Base-by-base conservation (phyloP, 2,113 vertebrate species). In the Phodopus roborovskii region DNA sequence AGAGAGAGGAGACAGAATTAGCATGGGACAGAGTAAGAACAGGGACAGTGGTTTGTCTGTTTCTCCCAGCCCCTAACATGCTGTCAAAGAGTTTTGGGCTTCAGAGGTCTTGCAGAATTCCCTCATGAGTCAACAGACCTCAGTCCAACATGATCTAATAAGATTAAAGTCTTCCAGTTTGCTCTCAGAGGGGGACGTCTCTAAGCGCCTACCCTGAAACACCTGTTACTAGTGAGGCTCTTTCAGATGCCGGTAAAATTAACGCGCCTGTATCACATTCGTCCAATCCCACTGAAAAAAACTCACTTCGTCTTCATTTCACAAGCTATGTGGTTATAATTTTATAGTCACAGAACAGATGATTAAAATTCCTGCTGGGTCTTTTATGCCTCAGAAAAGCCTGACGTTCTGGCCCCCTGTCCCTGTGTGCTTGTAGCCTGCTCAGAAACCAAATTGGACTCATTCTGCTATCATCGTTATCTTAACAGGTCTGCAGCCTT, bases 281-380 rank as follows among this genome's bases (percentile, higher is more conserved):
- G 6, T 66, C 24, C 7, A 15, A 12, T 78, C 28, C 81, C 92
- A 39, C n/a, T 58, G 45, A 68, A 73, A 91, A 68, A 73, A 91
- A 82, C 53, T 86, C 64, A 89, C n/a, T 89, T 94, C 71, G 24
- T 42, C 60, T 92, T 94, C 45, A n/a, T 86, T 92, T 94, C 77
- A 73, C 50, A 85, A 20, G 53, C 48, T 39, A 48, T 39, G 45
- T 77, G 30, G 12, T 64, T 92, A 42, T 66, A 58, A 88, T 95
- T 78, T 95, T 91, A 71, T 48, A 62, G 6, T 91, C 20, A 90
- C 0, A 11, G 91, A 88, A 48, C 60, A 48, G 5, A 71, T 93
- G 79, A 86, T 26, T 58, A 28, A 92, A 89, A 87, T 79, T 81
- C 48, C 50, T 87, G 82, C 62, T 53, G 28, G 33, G 4, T 62